These are phyloP conservation scores for Pharmacophagus antenor DNA, from an alignment of 2,888 invertebrate genomes.

Conservation along the genomic window DNA sequence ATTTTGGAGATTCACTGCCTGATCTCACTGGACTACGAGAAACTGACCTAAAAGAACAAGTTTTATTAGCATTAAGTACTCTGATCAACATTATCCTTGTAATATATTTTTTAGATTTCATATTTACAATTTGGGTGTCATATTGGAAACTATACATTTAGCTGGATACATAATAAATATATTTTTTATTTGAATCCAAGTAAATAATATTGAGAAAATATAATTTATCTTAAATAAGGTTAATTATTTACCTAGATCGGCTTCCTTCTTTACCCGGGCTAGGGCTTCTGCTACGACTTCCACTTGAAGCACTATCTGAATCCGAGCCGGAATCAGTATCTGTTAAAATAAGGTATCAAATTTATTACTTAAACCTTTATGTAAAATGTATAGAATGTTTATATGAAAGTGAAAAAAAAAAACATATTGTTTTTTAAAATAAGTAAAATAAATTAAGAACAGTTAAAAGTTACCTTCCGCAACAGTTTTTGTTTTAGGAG, in stretches of 20 bases:
- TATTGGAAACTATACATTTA: too few species aligned
- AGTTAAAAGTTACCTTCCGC: slow-evolving; percentile 43
- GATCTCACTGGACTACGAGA: slow-evolving; percentile 67
- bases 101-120: too few species aligned
- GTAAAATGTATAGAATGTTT: not conserved
- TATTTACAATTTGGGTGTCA: too few species aligned
- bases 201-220: too few species aligned
- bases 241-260: slow-evolving; percentile 56
- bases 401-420: not conserved
- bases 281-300: slow-evolving; percentile 66
- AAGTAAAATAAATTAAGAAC: slow-evolving; percentile 8
- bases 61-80: not conserved
- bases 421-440: not conserved
- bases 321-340: slow-evolving; percentile 75
- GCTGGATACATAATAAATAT: too few species aligned
- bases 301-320: slow-evolving; percentile 73
- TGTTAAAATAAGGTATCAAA: slow-evolving; percentile 36
- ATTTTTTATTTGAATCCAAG: too few species aligned
- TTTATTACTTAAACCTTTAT: not conserved
- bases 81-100: not conserved
- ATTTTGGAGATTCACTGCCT: slow-evolving; percentile 70
- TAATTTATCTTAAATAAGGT: not conserved
- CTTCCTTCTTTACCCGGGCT: slow-evolving; percentile 71
- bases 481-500: slow-evolving; percentile 43
- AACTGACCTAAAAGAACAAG: slow-evolving; percentile 56